Evolutionary conservation across 2,113 vertebrate species (phyloP).

Genomic region (Crotalus viridis): DNA sequence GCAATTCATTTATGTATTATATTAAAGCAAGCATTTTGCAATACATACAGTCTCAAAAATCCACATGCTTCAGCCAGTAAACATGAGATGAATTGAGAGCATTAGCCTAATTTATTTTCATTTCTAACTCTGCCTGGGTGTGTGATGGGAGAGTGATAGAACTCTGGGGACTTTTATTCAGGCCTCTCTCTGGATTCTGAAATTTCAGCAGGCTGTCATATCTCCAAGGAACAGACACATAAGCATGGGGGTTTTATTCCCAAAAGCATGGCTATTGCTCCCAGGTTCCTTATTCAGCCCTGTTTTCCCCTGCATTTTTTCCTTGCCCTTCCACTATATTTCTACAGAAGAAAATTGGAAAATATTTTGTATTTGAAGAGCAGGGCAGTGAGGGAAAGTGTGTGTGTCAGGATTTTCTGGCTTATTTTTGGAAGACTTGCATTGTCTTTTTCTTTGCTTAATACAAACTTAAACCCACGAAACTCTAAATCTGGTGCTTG

Average conservation of each 20-base stretch:
- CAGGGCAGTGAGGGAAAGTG: neutral
- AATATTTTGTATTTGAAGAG: neutral
- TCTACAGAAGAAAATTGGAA: neutral
- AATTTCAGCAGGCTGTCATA: neutral
- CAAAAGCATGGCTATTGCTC: neutral
- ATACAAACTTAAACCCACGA: neutral
- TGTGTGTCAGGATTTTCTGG: neutral
- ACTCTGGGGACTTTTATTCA: neutral
- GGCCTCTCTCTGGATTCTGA: neutral
- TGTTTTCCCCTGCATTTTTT: neutral
- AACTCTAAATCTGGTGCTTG: neutral
- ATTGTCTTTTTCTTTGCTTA: neutral
- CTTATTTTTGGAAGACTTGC: neutral
- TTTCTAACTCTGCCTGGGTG: neutral
- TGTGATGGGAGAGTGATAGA: neutral
- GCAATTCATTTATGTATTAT: neutral
- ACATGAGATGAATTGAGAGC: neutral
- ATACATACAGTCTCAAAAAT: neutral
- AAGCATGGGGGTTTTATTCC: neutral
- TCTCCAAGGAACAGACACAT: no score
- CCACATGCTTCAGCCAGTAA: neutral
- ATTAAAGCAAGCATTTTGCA: neutral
- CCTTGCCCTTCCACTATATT: neutral
- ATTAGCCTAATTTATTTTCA: neutral
- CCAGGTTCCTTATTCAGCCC: neutral